phyloP scores from a whole-genome alignment of 92 coral and sea anemone species.

The Chrysogorgia sp. region DNA sequence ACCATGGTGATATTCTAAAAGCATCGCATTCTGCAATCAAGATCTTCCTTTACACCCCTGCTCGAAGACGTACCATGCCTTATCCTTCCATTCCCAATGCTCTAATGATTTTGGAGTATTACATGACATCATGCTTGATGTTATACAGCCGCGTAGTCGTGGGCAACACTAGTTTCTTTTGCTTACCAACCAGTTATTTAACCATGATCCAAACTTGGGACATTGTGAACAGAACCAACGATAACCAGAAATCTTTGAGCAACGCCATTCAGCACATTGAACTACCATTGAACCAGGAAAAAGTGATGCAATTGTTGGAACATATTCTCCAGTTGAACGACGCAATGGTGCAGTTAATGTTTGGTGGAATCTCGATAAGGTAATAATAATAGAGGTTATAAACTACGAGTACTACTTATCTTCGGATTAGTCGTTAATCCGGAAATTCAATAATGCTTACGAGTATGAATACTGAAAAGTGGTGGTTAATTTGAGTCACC shows the following conservation, averaged over 20 bases:
- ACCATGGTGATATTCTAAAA: slow-evolving; percentile 56
- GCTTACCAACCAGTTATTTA: slow-evolving; percentile 84
- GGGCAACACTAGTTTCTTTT: slow-evolving; percentile 49
- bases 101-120: slow-evolving; percentile 75
- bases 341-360: slow-evolving; percentile 69
- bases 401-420: no score
- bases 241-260: slow-evolving; percentile 30
- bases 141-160: slow-evolving; percentile 63
- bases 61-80: slow-evolving; percentile 59
- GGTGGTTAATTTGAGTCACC: no score
- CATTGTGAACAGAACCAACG: slow-evolving; percentile 52
- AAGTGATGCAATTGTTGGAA: slow-evolving; percentile 35
- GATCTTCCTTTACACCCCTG: slow-evolving; percentile 72
- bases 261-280: slow-evolving; percentile 64
- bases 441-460: no score
- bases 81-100: slow-evolving; percentile 74
- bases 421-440: no score
- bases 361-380: slow-evolving; percentile 60
- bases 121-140: slow-evolving; percentile 69
- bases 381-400: no score
- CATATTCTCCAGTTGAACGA: slow-evolving; percentile 59
- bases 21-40: slow-evolving; percentile 65
- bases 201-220: slow-evolving; percentile 64
- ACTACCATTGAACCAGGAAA: slow-evolving; percentile 1
- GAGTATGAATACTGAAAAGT: no score